Evolutionary conservation across 2,113 vertebrate species (phyloP), one percentile per base, ranked within the genome.

Genomic region (Saccopteryx bilineata): DNA sequence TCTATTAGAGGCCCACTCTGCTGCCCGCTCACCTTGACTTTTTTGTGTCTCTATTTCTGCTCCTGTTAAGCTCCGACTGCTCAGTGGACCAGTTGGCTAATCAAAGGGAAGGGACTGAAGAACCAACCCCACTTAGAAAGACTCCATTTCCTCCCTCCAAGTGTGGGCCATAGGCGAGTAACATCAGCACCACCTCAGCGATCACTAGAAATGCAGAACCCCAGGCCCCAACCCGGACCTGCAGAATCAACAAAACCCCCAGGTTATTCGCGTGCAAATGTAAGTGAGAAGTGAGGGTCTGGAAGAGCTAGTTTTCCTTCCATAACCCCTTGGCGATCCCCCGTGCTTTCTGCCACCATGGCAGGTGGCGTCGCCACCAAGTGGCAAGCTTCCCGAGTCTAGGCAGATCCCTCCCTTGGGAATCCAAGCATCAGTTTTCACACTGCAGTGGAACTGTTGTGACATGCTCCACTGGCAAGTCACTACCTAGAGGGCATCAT

Each of bases 341-440:
- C 33, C 19, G 28, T 28, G 72, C 28, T 54, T 93, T 69, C 21
- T 82, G 81, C 48, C 69, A 15, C 66, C 28, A 1, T 24, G 28
- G 52, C 82, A 86, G 82, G 24, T 28, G 60, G 78, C 11, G 46
- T 87, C 88, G n/a, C 66, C 91, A 60, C 66, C 74, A 26, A 87
- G 48, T 23, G 74, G 71, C 74, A 60, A 18, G 18, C 46, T 12
- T 69, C 0, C 7, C 65, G 39, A 65, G 33, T 63, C 31, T 56
- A 61, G 50, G 48, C 71, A 56, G 75, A 46, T 58, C 86, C 89
- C 91, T 93, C 74, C 50, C 81, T 60, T 86, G 91, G 56, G 28
- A 87, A 79, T 90, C 86, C 81, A 96, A 87, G 91, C 87, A 90
- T 94, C 69, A 48, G 0, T 92, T 98, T 97, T 78, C 9, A 18